Evolutionary conservation across 2,797 vertebrate genomes (phyloP), one percentile per base, ranked within the genome.

Genomic region (Dipus sagitta): DNA sequence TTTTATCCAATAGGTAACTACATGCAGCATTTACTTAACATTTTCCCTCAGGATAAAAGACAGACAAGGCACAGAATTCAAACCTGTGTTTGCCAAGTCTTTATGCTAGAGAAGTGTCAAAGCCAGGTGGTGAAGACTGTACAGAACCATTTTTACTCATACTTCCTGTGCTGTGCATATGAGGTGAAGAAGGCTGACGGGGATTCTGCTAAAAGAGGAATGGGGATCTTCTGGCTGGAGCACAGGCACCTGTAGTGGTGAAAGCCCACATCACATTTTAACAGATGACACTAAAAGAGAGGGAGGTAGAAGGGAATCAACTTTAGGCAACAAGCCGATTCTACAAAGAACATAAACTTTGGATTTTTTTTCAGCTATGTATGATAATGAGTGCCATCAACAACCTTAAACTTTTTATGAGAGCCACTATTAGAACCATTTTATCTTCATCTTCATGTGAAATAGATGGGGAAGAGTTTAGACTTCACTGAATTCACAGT

Each of bases 1-100:
- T 88, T 77, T 90, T 65, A 85, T 20, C 38, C 70, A 68, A 77
- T 7, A 92, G 62, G 86, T n/a, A 96, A 93, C 84, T 10, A 87
- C 0, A 42, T 8, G 15, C 17, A 84, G 75, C 3, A 30, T 65
- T 83, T 72, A 30, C 47, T 54, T 91, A 92, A 86, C 3, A 68
- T 65, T 87, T 80, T 92, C 67, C 80, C 67, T 94, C n/a, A 90
- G 54, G 47, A 86, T 21, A 72, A 8, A 13, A 54, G 28, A 68
- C 79, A 93, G 89, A 9, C 74, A 89, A 75, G 21, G 28, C 54
- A 74, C 21, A 88, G 88, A 86, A 88, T 86, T 75, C 71, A 92
- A 86, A 93, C 28, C 84, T 47, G 64, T 42, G 42, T 38, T 68
- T 94, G 70, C 18, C 81, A 96, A 78, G 32, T 47, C 88, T 82